phyloP scores from a whole-genome alignment of 2,797 vertebrate species.

The Molossus alvarezi region DNA sequence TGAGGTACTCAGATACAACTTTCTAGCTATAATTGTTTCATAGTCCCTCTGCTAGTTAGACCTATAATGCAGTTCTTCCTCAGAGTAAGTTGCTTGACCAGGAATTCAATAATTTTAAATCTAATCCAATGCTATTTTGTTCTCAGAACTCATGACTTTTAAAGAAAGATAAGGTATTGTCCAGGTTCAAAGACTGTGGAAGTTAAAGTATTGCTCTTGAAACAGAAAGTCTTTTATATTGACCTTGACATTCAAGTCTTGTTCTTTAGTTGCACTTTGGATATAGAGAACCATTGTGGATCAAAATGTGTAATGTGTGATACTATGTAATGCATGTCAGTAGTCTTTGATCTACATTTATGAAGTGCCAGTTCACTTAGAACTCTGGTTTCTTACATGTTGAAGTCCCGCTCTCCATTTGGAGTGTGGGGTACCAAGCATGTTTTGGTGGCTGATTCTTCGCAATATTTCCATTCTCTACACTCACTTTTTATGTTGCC shows the following conservation, averaged over 20 bases:
- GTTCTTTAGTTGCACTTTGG: background rate
- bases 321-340: background rate
- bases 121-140: background rate
- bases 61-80: background rate
- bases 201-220: constrained; percentile 30
- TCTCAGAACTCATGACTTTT: constrained; percentile 39
- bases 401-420: background rate
- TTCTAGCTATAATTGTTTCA: background rate
- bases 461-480: constrained; percentile 13
- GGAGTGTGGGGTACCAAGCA: background rate
- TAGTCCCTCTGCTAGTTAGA: constrained; percentile 26
- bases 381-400: background rate
- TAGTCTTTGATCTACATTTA: background rate
- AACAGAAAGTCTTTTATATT: constrained; percentile 28
- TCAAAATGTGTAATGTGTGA: constrained; percentile 44
- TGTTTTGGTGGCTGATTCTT: constrained; percentile 45
- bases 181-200: background rate
- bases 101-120: constrained; percentile 31
- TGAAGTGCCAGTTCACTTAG: background rate
- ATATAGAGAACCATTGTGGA: background rate
- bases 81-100: background rate
- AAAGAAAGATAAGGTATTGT: background rate
- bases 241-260: constrained; percentile 31
- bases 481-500: constrained; percentile 51
- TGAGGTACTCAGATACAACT: background rate